These are phyloP conservation scores for Tarsius wallacei DNA, from an alignment of 2,797 vertebrate species.

Conservation along the genomic window DNA sequence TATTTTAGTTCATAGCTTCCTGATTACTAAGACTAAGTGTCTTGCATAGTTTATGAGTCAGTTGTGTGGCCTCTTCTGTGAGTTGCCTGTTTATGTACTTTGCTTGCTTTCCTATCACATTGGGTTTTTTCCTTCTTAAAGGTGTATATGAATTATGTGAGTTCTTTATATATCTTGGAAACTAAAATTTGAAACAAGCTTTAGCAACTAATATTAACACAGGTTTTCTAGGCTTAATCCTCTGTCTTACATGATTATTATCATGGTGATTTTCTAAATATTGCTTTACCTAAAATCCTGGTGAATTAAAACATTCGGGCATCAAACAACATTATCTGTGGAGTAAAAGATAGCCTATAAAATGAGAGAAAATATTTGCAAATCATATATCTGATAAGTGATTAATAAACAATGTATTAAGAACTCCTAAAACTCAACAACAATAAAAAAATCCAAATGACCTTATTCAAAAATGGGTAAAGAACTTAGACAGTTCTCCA, in stretches of 20 bases:
- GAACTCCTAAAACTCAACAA: not conserved
- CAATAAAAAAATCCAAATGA: not conserved
- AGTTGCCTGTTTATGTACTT: not conserved
- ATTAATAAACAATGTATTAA: not conserved
- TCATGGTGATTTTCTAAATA: not conserved
- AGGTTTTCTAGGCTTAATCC: slow-evolving; percentile 1
- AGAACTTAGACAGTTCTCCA: not conserved
- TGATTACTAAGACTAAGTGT: not conserved
- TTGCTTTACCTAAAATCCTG: not conserved
- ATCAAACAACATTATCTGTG: not conserved
- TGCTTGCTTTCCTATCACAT: not conserved
- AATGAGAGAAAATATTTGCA: not conserved
- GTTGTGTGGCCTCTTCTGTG: not conserved
- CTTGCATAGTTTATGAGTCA: not conserved
- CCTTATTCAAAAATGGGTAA: not conserved
- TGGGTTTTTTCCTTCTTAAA: not conserved
- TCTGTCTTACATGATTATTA: not conserved
- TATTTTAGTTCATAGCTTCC: not conserved
- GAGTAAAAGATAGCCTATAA: not conserved
- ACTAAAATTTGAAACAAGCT: slow-evolving; percentile 19
- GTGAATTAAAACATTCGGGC: not conserved
- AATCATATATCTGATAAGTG: not conserved
- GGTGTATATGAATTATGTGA: not conserved
- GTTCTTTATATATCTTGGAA: not conserved
- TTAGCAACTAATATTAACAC: not conserved